A percentile compares a stretch with the other conserved stretches of the same genome.
Conservation (phyloP, 2,113 vertebrate species). For the Macroglossus sobrinus region DNA sequence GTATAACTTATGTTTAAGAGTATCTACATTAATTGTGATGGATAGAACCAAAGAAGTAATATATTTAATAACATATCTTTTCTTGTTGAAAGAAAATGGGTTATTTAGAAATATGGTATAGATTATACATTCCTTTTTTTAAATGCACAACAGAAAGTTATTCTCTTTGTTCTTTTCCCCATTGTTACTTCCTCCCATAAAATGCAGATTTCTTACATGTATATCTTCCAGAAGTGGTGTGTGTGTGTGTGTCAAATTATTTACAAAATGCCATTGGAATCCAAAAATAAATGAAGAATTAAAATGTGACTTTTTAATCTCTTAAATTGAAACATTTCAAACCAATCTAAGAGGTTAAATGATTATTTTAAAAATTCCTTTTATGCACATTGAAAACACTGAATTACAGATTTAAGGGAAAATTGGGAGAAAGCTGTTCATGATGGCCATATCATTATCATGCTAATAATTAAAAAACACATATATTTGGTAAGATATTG, state of each 20-base stretch:
- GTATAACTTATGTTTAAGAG: conserved; percentile 41
- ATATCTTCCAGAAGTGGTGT: not conserved
- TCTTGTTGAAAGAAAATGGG: not conserved
- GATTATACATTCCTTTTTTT: not conserved
- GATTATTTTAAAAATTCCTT: not conserved
- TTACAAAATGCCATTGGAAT: not conserved
- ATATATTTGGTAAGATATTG: not conserved
- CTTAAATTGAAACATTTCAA: not conserved
- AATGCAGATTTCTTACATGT: not conserved
- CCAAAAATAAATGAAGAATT: conserved; percentile 21
- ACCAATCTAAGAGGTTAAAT: not conserved
- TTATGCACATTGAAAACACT: not conserved
- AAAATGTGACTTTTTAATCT: not conserved
- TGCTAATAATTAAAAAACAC: not conserved
- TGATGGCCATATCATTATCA: not conserved
- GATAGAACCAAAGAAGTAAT: conserved; percentile 71
- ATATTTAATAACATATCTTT: conserved; percentile 55
- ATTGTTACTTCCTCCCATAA: not conserved
- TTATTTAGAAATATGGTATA: not conserved
- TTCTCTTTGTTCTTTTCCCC: not conserved
- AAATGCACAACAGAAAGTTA: not conserved
- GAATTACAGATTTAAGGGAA: not conserved
- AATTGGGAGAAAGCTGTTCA: not conserved
- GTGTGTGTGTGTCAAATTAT: not conserved
- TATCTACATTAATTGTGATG: conserved; percentile 66